Conservation (phyloP, 2,888 invertebrate genomes). For the Sycophila texana region DNA sequence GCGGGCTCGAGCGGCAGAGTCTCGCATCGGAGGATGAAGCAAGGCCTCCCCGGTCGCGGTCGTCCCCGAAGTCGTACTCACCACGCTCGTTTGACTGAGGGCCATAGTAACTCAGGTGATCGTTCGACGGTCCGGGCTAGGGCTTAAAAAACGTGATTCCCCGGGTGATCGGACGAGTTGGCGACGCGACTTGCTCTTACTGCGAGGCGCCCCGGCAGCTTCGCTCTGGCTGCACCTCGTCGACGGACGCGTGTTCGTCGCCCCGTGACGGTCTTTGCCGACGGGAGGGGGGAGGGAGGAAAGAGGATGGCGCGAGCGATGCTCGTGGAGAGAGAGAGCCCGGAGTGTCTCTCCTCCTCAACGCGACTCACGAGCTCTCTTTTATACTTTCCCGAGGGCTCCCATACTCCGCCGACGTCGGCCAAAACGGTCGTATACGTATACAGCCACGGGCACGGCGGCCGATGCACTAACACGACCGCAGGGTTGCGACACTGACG, state of each 20-base stretch:
- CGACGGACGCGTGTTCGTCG: background rate
- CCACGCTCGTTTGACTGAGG: slow-evolving; percentile 84
- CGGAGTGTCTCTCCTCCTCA: slow-evolving; percentile 50
- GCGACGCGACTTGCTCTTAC: background rate
- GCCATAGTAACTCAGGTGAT: slow-evolving; percentile 75
- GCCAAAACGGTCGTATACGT: too few species aligned
- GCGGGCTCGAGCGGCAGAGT: background rate
- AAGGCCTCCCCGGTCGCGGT: background rate
- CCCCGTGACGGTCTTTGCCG: background rate
- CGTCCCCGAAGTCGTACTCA: slow-evolving; percentile 75
- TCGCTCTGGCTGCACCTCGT: slow-evolving; percentile 10
- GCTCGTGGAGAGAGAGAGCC: slow-evolving; percentile 38
- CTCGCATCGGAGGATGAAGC: too few species aligned
- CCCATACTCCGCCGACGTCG: slow-evolving; percentile 33
- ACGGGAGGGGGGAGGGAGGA: slow-evolving; percentile 6
- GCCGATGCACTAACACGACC: too few species aligned
- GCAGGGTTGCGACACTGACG: background rate
- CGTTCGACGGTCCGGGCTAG: slow-evolving; percentile 11
- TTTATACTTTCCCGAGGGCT: slow-evolving; percentile 56
- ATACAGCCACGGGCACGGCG: too few species aligned
- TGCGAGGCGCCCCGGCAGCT: background rate
- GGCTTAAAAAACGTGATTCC: background rate
- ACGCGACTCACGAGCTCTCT: slow-evolving; percentile 56
- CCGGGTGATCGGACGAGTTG: background rate
- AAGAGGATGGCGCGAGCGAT: background rate